These are phyloP conservation scores for Pomatostomus ruficeps DNA, from an alignment of 2,113 vertebrate species.

Conservation along the genomic window DNA sequence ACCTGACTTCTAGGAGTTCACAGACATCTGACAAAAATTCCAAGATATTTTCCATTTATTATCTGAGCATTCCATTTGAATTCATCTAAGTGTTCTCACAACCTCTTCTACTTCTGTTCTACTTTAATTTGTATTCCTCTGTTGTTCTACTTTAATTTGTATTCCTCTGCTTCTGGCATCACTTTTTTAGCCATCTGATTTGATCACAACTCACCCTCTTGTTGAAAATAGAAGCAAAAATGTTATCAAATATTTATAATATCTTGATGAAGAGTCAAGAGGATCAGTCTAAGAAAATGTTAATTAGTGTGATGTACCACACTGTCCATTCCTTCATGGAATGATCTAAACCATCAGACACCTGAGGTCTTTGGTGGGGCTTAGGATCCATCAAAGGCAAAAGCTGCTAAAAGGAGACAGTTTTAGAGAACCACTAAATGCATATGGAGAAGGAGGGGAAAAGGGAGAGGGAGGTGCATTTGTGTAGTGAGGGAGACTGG, in stretches of 20 bases:
- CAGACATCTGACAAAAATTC: background rate
- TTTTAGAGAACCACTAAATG: background rate
- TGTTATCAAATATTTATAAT: background rate
- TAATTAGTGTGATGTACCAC: background rate
- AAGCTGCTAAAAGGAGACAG: background rate
- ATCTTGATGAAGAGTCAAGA: background rate
- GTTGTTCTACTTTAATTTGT: background rate
- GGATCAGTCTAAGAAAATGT: background rate
- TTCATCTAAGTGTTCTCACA: background rate
- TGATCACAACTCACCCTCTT: background rate
- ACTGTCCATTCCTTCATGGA: background rate
- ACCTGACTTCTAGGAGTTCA: background rate
- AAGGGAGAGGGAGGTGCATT: background rate
- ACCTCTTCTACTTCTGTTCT: background rate
- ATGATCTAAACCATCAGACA: background rate
- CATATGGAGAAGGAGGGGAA: background rate
- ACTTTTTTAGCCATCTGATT: background rate
- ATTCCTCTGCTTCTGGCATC: background rate
- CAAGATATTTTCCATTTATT: background rate
- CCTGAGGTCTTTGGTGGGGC: background rate
- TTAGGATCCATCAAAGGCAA: background rate
- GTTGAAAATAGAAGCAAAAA: background rate
- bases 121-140: background rate
- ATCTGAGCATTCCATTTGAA: background rate
- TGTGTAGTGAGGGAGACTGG: background rate